These are phyloP conservation scores for Drosophila robusta DNA, from an alignment of 2,888 invertebrate species.

Conservation along the genomic window DNA sequence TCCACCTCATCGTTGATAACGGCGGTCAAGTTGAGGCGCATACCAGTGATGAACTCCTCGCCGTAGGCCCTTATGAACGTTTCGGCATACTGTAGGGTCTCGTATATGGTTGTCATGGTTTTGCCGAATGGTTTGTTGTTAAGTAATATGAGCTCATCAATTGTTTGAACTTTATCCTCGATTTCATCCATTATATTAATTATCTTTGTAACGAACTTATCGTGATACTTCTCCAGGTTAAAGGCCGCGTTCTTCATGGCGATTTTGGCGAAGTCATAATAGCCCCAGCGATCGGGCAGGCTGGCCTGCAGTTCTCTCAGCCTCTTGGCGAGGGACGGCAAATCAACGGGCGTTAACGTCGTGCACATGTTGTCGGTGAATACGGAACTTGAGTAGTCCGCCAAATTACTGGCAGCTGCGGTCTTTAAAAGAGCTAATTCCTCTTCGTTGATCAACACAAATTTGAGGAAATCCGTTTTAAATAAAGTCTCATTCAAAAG, in stretches of 20 bases:
- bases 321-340: constrained; percentile 30
- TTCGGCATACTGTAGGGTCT: constrained; percentile 83
- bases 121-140: constrained; percentile 86
- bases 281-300: constrained; percentile 36
- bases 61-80: constrained; percentile 89
- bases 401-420: neutral
- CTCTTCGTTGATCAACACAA: neutral
- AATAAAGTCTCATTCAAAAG: neutral
- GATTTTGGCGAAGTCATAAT: constrained; percentile 45
- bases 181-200: no score
- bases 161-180: neutral
- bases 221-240: constrained; percentile 88
- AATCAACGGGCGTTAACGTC: constrained; percentile 38
- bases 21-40: constrained; percentile 88
- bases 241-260: constrained; percentile 84
- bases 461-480: no score
- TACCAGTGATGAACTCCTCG: constrained; percentile 87
- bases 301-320: constrained; percentile 30
- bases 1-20: constrained; percentile 89
- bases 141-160: constrained; percentile 50
- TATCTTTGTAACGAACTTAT: constrained; percentile 70
- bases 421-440: neutral
- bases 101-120: constrained; percentile 87
- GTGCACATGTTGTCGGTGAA: constrained; percentile 41
- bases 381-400: constrained; percentile 28